phyloP scores from a whole-genome alignment of 2,888 invertebrate species.

The Nomada lathburiana region DNA sequence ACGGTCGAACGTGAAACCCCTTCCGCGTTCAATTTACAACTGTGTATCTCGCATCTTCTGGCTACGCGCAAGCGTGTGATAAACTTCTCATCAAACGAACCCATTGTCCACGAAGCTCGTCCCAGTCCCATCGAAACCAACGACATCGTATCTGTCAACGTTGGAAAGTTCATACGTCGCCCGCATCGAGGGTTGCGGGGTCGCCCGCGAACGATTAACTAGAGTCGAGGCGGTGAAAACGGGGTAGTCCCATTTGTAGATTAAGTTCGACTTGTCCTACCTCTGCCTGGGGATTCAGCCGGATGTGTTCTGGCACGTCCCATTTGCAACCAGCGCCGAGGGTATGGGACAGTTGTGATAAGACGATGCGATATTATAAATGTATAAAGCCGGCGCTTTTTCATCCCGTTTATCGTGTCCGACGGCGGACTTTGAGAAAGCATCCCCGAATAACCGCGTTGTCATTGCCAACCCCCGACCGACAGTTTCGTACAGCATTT shows the following conservation, averaged over 20 bases:
- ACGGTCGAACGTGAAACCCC: neutral
- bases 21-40: neutral
- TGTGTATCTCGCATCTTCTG: slow-evolving; percentile 1
- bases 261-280: slow-evolving; percentile 63
- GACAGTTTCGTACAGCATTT: neutral
- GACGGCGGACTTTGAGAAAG: slow-evolving; percentile 51
- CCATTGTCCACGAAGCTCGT: slow-evolving; percentile 3
- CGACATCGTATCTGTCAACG: neutral
- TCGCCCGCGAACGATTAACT: slow-evolving; percentile 46
- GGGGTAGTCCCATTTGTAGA: slow-evolving; percentile 50
- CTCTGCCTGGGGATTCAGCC: slow-evolving; percentile 31
- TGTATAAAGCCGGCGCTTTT: slow-evolving; percentile 60
- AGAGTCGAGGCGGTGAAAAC: slow-evolving; percentile 55
- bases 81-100: slow-evolving; percentile 18
- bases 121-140: neutral
- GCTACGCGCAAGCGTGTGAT: neutral
- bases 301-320: slow-evolving; percentile 46
- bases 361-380: slow-evolving; percentile 66
- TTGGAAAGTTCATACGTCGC: slow-evolving; percentile 19
- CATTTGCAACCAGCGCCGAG: slow-evolving; percentile 44
- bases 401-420: slow-evolving; percentile 66
- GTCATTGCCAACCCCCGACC: neutral
- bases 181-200: slow-evolving; percentile 27
- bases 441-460: slow-evolving; percentile 7
- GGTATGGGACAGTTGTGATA: slow-evolving; percentile 47